Base-by-base conservation (phyloP, 2,888 invertebrate species). In the Tenthredo distinguenda region DNA sequence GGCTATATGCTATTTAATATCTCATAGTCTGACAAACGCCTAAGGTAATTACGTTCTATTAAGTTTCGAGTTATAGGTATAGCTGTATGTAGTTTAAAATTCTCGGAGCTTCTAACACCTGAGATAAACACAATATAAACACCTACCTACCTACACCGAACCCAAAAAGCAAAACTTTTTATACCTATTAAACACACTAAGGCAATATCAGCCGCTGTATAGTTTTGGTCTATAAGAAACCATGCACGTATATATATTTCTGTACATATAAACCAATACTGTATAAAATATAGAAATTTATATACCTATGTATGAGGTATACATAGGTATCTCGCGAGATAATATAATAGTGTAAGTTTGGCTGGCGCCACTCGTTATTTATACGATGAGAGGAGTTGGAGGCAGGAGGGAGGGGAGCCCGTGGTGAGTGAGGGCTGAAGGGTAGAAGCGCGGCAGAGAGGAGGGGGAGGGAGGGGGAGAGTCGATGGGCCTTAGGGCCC, bases 291-390 rank as follows among this genome's bases (percentile, higher is more conserved):
- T 43, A 37, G 37, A 37, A 37, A 37, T 37, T 12, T 4, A n/a
- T 40, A 40, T 74, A 43, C 71, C 10, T 47, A 37, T 71, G 26
- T 26, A 71, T 9, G n/a, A 37, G n/a, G 15, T 71, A 43, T 21
- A 43, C 0, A 37, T 15, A 12, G 71, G 21, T 47, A 31, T 50
- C 12, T 40, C 72, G 6, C 37, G 72, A 72, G 89, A 90, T 90
- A 90, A 90, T 90, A 89, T 90, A 90, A 90, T 89, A 88, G 89
- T 90, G 88, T 90, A 91, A 90, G 89, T 91, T 91, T 87, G 90
- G 88, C 92, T 93, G 93, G 93, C 93, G 93, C 93, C 93, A 93
- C 93, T 92, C 92, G 92, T 92, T 93, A 93, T 93, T 93, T 92
- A 92, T 92, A 91, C 90, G 90, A 88, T 87, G 83, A 84, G 74